Conservation (phyloP, 1,140 invertebrate genomes). For the Metaphire vulgaris region DNA sequence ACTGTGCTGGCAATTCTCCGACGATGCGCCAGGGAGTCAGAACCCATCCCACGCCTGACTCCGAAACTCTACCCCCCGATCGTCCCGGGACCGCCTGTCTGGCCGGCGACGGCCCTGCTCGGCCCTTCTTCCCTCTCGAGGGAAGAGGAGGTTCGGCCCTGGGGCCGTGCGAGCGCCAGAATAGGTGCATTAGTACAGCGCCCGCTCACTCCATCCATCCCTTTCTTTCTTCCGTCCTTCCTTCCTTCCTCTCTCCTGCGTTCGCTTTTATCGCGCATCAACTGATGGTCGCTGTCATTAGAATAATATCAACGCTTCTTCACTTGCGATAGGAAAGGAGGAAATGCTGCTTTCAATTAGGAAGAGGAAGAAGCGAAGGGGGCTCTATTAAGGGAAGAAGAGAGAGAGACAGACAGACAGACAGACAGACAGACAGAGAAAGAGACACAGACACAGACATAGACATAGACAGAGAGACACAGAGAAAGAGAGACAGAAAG, state of each 20-base stretch:
- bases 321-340: neutral
- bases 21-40: too few relatives aligned
- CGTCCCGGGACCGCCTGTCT: too few relatives aligned
- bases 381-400: neutral
- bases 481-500: neutral
- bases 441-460: neutral
- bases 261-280: neutral
- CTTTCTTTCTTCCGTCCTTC: neutral
- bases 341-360: neutral
- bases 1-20: too few relatives aligned
- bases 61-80: too few relatives aligned
- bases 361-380: neutral
- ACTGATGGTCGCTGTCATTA: neutral
- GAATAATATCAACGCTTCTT: neutral
- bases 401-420: neutral
- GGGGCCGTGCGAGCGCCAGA: too few relatives aligned
- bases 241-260: neutral
- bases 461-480: neutral
- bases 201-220: conserved; percentile 3
- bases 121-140: too few relatives aligned
- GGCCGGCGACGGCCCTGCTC: too few relatives aligned
- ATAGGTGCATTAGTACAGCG: too few relatives aligned
- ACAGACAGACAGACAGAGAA: neutral
- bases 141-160: too few relatives aligned
- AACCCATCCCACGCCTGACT: too few relatives aligned